Evolutionary conservation across 2,797 vertebrate genomes (phyloP), one percentile per base, ranked within the genome.

Genomic region (Sebastes taczanowskii): DNA sequence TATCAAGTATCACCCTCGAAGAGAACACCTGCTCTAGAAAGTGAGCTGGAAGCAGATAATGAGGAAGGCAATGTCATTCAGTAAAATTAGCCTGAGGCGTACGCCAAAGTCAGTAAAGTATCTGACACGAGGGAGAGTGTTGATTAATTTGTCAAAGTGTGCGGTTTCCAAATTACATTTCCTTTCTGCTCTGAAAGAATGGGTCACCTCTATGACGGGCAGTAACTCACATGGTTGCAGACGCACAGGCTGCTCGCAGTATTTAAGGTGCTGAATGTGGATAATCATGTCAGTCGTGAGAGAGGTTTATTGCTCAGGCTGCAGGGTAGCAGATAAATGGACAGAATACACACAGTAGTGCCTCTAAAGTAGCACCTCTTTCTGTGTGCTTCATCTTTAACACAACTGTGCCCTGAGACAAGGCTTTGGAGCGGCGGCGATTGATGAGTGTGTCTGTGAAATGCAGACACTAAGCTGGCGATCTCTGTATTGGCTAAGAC

Each of bases 101-200:
- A 71, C 82, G 80, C 74, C 83, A 83, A 87, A 90, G 85, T 88
- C 86, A 68, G 88, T 89, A 79, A 94, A 91, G 89, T 85, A 73
- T 85, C 74, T 82, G 69, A 90, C 93, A 90, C 66, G 60, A 83
- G 89, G 84, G 81, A 78, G 86, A 86, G 82, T 78, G 87, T 86
- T 94, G 88, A 93, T 95, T 92, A 92, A 93, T 91, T 91, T 93
- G 88, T 94, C 86, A 80, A 88, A 89, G 78, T 84, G 71, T 78
- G 80, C 79, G 76, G 71, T 91, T 91, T 91, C 83, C 78, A 90
- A 92, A 93, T 90, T 80, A 76, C 79, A 78, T 87, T 85, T 83
- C 49, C 29, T 56, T 72, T 49, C 85, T 86, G 73, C 85, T 83
- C 60, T 53, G 73, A 85, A 88, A 90, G 80, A 70, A 76, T 49